Conservation (phyloP, 2,888 invertebrate species). For the Nemotelus nigrinus region DNA sequence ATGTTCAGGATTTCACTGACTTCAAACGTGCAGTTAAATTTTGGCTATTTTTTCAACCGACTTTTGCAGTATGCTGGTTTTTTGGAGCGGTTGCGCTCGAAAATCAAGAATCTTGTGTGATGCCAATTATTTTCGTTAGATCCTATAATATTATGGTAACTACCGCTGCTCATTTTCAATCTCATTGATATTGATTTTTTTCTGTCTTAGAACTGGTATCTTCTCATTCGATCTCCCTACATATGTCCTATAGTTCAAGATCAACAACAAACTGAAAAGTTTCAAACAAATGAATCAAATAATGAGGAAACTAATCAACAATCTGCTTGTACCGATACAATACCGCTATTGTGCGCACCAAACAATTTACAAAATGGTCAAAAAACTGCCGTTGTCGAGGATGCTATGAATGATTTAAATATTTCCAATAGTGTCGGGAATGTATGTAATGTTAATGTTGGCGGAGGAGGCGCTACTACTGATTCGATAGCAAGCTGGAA, state of each 20-base stretch:
- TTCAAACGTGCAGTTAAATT: constrained; percentile 71
- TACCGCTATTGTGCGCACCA: constrained; percentile 52
- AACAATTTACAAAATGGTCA: constrained; percentile 40
- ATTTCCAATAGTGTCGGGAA: constrained; percentile 13
- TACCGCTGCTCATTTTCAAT: constrained; percentile 18
- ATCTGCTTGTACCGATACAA: constrained; percentile 51
- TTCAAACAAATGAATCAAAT: constrained; percentile 46
- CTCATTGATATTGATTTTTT: constrained; percentile 1
- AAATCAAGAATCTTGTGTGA: constrained; percentile 72
- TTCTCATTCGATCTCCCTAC: constrained; percentile 49
- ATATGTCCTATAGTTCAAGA: constrained; percentile 51
- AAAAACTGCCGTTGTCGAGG: constrained; percentile 47
- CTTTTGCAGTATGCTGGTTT: constrained; percentile 79
- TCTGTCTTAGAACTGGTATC: constrained; percentile 50
- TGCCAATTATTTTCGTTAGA: constrained; percentile 70
- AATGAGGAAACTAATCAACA: constrained; percentile 48
- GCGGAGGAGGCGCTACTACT: neutral
- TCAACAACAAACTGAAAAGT: constrained; percentile 50
- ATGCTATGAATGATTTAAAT: constrained; percentile 48
- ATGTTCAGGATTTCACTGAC: constrained; percentile 68
- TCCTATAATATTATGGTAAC: constrained; percentile 70
- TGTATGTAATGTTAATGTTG: neutral
- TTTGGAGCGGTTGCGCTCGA: constrained; percentile 78
- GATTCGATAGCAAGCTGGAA: constrained; percentile 43
- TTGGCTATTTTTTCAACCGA: constrained; percentile 75